Conservation (phyloP, 2,888 invertebrate genomes). For the Rhynchonema sp. region DNA sequence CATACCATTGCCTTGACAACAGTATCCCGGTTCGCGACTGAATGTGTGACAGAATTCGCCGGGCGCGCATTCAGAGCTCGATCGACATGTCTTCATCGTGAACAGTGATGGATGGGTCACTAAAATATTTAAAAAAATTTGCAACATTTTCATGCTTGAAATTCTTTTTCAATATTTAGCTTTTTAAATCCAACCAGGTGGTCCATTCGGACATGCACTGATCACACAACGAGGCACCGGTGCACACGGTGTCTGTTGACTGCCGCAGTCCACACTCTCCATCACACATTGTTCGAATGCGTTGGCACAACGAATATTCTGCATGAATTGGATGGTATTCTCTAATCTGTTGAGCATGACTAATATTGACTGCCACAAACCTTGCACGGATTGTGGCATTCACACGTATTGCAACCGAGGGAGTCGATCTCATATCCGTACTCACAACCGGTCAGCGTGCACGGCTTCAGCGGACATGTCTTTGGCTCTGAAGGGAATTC, state of each 20-base stretch:
- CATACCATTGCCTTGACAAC: too few species aligned
- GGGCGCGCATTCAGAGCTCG: neutral
- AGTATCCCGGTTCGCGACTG: too few species aligned
- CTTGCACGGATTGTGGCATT: conserved; percentile 18
- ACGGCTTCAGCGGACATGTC: neutral
- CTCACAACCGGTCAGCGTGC: conserved; percentile 9
- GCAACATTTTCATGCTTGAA: too few species aligned
- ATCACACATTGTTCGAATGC: neutral
- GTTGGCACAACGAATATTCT: neutral
- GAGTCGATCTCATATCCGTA: conserved; percentile 14
- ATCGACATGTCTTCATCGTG: neutral
- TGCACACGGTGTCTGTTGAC: neutral
- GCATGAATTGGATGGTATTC: too few species aligned
- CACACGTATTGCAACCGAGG: conserved; percentile 18
- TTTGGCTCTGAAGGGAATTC: neutral
- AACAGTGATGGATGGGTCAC: neutral
- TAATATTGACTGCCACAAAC: too few species aligned
- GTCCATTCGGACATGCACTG: neutral
- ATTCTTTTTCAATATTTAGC: too few species aligned
- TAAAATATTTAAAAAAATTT: too few species aligned
- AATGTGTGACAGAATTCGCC: neutral
- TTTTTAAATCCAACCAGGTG: neutral
- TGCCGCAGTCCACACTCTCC: neutral
- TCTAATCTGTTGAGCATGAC: too few species aligned
- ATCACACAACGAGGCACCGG: neutral